Conservation (phyloP, 1,140 invertebrate genomes). For the Ostrea denselamellosa region DNA sequence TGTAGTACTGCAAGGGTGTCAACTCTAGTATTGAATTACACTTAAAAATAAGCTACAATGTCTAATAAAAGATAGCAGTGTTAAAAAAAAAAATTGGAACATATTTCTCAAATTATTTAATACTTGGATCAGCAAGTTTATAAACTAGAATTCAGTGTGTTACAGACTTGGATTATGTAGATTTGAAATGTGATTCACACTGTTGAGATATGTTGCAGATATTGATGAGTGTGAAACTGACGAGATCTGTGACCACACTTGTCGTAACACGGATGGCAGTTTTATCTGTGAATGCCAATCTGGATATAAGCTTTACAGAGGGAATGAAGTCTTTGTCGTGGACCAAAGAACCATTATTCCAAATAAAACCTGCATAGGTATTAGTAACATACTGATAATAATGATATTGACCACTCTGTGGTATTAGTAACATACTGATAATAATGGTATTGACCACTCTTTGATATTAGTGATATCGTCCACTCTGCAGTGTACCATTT, state of each 20-base stretch:
- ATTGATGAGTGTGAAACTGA: constrained; percentile 94
- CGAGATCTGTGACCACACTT: constrained; percentile 88
- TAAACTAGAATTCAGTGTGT: no score
- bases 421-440: constrained; percentile 32
- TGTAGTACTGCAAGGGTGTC: constrained; percentile 11
- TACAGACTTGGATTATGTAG: no score
- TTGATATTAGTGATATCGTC: constrained; percentile 47
- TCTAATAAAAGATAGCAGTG: no score
- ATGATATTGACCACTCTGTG: constrained; percentile 51
- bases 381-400: neutral
- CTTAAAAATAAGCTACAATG: no score
- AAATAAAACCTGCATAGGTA: constrained; percentile 60
- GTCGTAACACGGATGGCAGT: constrained; percentile 95
- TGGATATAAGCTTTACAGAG: constrained; percentile 91
- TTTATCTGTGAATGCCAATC: constrained; percentile 95
- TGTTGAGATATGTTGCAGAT: constrained; percentile 49
- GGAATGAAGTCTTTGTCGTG: constrained; percentile 45
- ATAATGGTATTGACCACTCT: constrained; percentile 44
- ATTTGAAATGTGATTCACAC: no score
- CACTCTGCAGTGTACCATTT: neutral
- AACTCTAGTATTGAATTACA: neutral
- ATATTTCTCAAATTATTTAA: no score
- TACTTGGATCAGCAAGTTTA: no score
- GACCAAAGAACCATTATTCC: constrained; percentile 51
- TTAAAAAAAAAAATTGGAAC: no score